Conservation (phyloP, 2,797 vertebrate genomes). For the Cyclopterus lumpus region DNA sequence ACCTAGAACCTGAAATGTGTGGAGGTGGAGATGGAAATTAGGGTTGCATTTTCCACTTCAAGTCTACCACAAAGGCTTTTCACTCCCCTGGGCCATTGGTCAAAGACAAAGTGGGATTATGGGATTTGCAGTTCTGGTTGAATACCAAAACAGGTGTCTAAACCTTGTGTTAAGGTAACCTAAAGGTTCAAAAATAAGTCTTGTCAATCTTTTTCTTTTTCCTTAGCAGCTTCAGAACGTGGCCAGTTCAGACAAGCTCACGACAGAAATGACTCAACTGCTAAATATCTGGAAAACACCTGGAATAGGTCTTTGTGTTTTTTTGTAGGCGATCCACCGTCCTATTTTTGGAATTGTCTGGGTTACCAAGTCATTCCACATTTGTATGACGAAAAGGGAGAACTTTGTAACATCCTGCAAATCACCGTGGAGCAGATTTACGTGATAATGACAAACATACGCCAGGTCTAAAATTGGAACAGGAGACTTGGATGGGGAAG, state of each 20-base stretch:
- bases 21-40: slow-evolving; percentile 57
- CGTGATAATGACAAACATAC: slow-evolving; percentile 45
- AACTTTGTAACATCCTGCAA: slow-evolving; percentile 35
- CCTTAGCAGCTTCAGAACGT: slow-evolving; percentile 15
- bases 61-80: slow-evolving; percentile 62
- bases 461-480: slow-evolving; percentile 29
- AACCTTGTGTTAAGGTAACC: slow-evolving; percentile 62
- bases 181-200: slow-evolving; percentile 42
- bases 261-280: slow-evolving; percentile 49
- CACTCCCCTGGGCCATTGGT: slow-evolving; percentile 63
- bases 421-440: slow-evolving; percentile 30
- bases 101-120: slow-evolving; percentile 74
- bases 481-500: slow-evolving; percentile 31
- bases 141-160: slow-evolving; percentile 78
- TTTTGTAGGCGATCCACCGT: slow-evolving; percentile 5
- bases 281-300: slow-evolving; percentile 49
- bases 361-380: slow-evolving; percentile 26
- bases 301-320: slow-evolving; percentile 35
- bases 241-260: slow-evolving; percentile 63
- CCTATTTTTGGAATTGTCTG: slow-evolving; percentile 46
- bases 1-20: slow-evolving; percentile 35
- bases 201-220: slow-evolving; percentile 37
- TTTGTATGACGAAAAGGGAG: slow-evolving; percentile 40
- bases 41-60: slow-evolving; percentile 57
- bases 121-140: slow-evolving; percentile 75